phyloP scores from a whole-genome alignment of 2,797 vertebrate genomes.

The Falco rusticolus region DNA sequence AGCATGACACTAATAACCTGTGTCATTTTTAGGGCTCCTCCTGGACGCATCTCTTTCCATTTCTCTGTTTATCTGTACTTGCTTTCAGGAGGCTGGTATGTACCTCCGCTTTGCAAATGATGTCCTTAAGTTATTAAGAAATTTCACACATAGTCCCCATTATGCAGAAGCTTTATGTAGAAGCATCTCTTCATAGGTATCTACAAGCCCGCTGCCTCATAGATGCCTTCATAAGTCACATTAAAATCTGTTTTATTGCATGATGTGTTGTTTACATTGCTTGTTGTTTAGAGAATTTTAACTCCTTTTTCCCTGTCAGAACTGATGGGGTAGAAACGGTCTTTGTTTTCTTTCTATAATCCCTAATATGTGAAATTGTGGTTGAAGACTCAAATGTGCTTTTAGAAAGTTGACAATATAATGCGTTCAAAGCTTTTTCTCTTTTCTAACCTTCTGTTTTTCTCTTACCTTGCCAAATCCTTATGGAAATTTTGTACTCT shows the following conservation, averaged over 20 bases:
- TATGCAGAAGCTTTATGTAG: not conserved
- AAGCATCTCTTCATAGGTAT: not conserved
- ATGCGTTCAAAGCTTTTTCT: not conserved
- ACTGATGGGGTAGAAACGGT: not conserved
- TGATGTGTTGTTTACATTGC: not conserved
- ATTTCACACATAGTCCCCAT: not conserved
- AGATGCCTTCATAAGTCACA: not conserved
- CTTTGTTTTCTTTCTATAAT: not conserved
- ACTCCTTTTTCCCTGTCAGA: not conserved
- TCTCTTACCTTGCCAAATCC: not conserved
- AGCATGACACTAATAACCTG: not conserved
- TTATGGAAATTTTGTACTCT: not conserved
- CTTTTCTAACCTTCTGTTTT: not conserved
- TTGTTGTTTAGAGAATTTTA: not conserved
- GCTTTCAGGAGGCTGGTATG: not conserved
- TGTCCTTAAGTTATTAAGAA: not conserved
- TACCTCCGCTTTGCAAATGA: not conserved
- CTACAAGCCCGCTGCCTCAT: not conserved
- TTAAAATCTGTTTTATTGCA: slow-evolving; percentile 7
- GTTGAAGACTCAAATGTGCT: not conserved
- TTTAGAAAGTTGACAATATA: not conserved
- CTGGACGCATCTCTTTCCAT: not conserved
- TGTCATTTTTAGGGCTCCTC: not conserved
- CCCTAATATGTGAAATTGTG: not conserved
- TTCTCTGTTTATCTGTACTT: not conserved